These are phyloP conservation scores for Atrichornis clamosus DNA, from an alignment of 2,113 vertebrate genomes.

Conservation along the genomic window DNA sequence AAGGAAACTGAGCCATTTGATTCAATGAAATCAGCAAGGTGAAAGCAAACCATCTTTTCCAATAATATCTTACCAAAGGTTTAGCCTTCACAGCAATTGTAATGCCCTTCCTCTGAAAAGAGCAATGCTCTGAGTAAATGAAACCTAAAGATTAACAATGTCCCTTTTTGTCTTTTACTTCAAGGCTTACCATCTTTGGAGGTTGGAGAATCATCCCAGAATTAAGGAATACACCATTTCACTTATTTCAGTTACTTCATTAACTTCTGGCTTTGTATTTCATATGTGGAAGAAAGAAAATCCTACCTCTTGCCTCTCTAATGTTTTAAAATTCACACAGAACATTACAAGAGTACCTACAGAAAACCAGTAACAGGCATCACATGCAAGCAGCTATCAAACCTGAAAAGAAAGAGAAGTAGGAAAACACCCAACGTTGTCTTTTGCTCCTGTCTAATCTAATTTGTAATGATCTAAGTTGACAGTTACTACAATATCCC, in stretches of 20 bases:
- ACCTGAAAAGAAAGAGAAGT: neutral
- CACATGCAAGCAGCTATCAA: neutral
- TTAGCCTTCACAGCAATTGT: neutral
- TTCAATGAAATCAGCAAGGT: neutral
- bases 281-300: neutral
- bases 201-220: neutral
- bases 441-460: neutral
- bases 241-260: neutral
- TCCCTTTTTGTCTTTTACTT: neutral
- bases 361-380: neutral
- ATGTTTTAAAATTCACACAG: neutral
- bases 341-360: neutral
- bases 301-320: neutral
- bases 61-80: neutral
- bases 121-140: neutral
- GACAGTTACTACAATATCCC: neutral
- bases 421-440: neutral
- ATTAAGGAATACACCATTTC: neutral
- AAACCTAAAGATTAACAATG: neutral
- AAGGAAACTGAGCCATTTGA: neutral
- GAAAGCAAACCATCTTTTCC: neutral
- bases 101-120: neutral
- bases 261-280: neutral
- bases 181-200: neutral
- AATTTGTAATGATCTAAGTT: neutral